Conservation (phyloP, 2,888 invertebrate genomes). For the Leptopilina drosophilae region DNA sequence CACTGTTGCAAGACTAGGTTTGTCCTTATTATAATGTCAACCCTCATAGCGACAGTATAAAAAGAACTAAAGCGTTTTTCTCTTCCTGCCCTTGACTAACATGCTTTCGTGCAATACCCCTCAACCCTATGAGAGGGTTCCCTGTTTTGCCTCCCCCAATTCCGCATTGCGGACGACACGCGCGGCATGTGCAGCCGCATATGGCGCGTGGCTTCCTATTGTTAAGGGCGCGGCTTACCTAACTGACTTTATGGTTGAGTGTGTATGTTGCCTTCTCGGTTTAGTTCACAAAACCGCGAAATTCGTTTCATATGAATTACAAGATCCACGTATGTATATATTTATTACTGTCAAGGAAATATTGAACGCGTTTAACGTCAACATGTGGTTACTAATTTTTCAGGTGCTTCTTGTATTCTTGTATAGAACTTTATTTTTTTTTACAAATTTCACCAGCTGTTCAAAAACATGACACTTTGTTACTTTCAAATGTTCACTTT, state of each 20-base stretch:
- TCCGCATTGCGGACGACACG: slow-evolving; percentile 53
- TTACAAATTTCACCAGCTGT: no score
- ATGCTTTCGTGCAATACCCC: slow-evolving; percentile 37
- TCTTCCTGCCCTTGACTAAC: slow-evolving; percentile 27
- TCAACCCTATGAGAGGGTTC: slow-evolving; percentile 43
- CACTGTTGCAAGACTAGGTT: slow-evolving; percentile 1
- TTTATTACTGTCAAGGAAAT: slow-evolving; percentile 5
- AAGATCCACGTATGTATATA: background rate
- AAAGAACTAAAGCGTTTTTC: slow-evolving; percentile 24
- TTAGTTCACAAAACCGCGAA: slow-evolving; percentile 48
- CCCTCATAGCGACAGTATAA: slow-evolving; percentile 31
- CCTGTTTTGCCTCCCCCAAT: slow-evolving; percentile 47
- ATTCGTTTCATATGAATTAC: slow-evolving; percentile 39
- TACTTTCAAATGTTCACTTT: no score
- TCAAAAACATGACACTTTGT: no score
- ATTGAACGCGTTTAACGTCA: background rate
- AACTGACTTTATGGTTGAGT: slow-evolving; percentile 69
- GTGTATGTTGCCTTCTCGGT: slow-evolving; percentile 56
- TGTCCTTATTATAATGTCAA: slow-evolving; percentile 40
- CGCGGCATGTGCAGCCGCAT: slow-evolving; percentile 70
- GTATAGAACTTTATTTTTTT: background rate
- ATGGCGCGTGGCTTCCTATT: slow-evolving; percentile 73
- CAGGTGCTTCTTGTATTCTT: background rate
- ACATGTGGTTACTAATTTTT: background rate
- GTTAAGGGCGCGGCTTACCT: slow-evolving; percentile 68